Evolutionary conservation across 2,113 vertebrate species (phyloP), one percentile per base, ranked within the genome.

Genomic region (Solea solea): DNA sequence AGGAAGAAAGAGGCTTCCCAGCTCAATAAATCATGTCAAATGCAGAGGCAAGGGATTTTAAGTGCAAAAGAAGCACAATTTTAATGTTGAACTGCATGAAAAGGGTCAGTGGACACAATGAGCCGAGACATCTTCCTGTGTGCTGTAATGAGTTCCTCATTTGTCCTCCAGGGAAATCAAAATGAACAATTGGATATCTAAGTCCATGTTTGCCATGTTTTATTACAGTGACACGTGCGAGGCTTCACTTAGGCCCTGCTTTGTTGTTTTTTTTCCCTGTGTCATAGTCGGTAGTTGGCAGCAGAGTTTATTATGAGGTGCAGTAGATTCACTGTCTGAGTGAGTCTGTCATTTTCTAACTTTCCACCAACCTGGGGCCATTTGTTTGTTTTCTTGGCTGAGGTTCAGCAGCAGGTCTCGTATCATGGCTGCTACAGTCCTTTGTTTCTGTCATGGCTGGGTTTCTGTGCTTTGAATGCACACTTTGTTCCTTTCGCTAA

Each of bases 1-100:
- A 54, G 73, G 74, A 81, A 87, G 74, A 80, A 81, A 60, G 63
- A 69, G 39, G 56, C 87, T 87, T 83, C 70, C 70, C 63, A 65
- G 76, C 68, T 86, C 88, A 88, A 89, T 90, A 91, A 90, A 88
- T 88, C 78, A 80, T 83, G 75, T 88, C 64, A 69, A 76, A 83
- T 74, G 79, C 85, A 79, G 64, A 82, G 73, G 68, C 72, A 67
- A 59, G 82, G 84, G 78, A 74, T 82, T 87, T 82, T 85, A 87
- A 87, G 81, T 88, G 89, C 88, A 85, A 90, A 89, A 90, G 80
- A 90, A 90, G 87, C 89, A 87, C 80, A 88, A 83, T 85, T 83
- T 78, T 62, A 71, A 49, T 39, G 61, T 64, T 57, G 64, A 82
- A 67, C 72, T 21, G 65, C 39, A 58, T 54, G 68, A 72, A 82